Base-by-base conservation (phyloP, 2,797 vertebrate species). In the Sphenodon punctatus region DNA sequence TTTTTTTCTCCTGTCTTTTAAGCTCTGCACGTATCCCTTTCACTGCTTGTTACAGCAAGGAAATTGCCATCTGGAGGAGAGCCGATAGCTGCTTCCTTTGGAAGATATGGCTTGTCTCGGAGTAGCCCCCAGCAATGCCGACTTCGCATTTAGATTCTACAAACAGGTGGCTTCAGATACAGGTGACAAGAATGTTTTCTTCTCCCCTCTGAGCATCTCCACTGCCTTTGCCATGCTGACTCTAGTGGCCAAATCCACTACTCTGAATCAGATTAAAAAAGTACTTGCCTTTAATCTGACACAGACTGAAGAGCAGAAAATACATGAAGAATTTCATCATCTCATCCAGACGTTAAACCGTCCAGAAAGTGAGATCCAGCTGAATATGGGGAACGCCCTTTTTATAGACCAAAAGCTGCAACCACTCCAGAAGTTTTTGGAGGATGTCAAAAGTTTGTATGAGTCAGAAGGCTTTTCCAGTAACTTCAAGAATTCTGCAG, bases 151-250 rank as follows among this genome's bases (percentile, higher is more conserved):
- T 11, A 56, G 86, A 63, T 91, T 97, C 61, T 97, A 97, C 86
- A 96, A 92, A 80, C 90, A 80, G 12, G 88, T 98, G 61, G 94
- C 74, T 16, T 55, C 85, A 0, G 84, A 83, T 2, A 49, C 87
- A 3, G 88, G 91, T 2, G 71, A 75, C 25, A 91, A 96, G 60
- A 98, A 97, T 77, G 75, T 98, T 86, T 96, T 98, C 89, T 97
- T 94, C 80, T 98, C 97, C 0, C 97, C 97, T 0, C 19, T 97
- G 68, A 96, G 97, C 42, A 94, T 97, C 81, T 88, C 96, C 64
- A 74, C 83, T 2, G 94, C 94, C 45, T 92, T 98, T 83, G 93
- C 96, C 77, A 91, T 97, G 95, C 63, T 98, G 48, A 89, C 95
- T 2, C 42, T 95, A 6, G 97, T 96, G 1, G 92, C 97, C 6